Conservation (phyloP, 2,797 vertebrate genomes). For the Podargus strigoides region DNA sequence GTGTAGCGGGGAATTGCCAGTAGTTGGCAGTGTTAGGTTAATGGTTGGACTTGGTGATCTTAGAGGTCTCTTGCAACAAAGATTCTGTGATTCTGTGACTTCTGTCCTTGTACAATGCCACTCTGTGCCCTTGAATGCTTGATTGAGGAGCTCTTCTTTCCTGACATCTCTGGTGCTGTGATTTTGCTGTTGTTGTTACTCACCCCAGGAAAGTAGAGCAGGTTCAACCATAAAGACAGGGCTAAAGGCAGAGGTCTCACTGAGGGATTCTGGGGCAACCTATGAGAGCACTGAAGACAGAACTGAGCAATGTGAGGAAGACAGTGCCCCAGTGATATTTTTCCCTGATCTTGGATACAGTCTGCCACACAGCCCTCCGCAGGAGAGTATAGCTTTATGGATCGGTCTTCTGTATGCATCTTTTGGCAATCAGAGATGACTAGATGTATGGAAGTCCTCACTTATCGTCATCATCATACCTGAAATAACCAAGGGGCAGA, state of each 20-base stretch:
- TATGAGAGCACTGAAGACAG: neutral
- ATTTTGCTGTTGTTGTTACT: neutral
- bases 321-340: neutral
- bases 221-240: neutral
- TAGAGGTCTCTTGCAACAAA: no score
- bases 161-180: neutral
- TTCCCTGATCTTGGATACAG: neutral
- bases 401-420: neutral
- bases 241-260: neutral
- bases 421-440: neutral
- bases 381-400: neutral
- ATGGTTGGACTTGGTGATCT: no score
- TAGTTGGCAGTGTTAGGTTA: no score
- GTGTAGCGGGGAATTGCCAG: no score
- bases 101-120: neutral
- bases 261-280: neutral
- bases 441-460: neutral
- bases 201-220: neutral
- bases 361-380: neutral
- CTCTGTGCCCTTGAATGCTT: no score
- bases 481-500: neutral
- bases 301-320: neutral
- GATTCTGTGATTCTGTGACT: no score
- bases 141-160: neutral
- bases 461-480: neutral